phyloP scores from a whole-genome alignment of 2,797 vertebrate genomes.

The Thamnophis elegans region DNA sequence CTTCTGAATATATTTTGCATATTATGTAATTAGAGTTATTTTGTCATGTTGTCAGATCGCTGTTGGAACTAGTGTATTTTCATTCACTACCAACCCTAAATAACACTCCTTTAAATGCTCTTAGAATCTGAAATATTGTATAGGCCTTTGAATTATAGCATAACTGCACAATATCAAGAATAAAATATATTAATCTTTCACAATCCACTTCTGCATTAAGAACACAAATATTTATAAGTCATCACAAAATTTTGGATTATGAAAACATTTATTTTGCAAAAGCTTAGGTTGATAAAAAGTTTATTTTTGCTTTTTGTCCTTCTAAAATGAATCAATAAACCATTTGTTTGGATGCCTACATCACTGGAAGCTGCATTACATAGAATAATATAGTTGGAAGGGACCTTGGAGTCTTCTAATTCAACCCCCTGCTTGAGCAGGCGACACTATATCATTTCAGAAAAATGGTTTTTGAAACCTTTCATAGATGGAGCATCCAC shows the following conservation, averaged over 20 bases:
- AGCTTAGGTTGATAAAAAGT: neutral
- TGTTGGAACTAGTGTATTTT: slow-evolving; percentile 39
- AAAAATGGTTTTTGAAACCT: too few species aligned
- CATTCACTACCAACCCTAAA: slow-evolving; percentile 18
- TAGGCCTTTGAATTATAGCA: slow-evolving; percentile 51
- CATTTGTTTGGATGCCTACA: neutral
- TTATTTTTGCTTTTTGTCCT: neutral
- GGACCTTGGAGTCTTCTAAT: too few species aligned
- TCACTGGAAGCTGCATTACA: neutral
- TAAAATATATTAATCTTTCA: slow-evolving; percentile 48
- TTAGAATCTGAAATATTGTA: slow-evolving; percentile 50
- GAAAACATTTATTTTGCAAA: neutral
- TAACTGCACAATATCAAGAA: slow-evolving; percentile 50
- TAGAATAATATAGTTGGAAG: too few species aligned
- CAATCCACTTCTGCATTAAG: neutral
- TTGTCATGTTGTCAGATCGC: slow-evolving; percentile 53
- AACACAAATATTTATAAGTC: neutral
- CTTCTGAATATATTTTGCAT: slow-evolving; percentile 36
- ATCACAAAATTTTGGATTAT: neutral
- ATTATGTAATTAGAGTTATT: slow-evolving; percentile 38
- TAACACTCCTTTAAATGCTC: slow-evolving; percentile 48
- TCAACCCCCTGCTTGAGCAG: too few species aligned
- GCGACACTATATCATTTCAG: too few species aligned
- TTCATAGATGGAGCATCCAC: too few species aligned
- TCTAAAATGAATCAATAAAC: neutral